Evolutionary conservation across 2,888 invertebrate species (phyloP).

Genomic region (Nemoura dubitans): DNA sequence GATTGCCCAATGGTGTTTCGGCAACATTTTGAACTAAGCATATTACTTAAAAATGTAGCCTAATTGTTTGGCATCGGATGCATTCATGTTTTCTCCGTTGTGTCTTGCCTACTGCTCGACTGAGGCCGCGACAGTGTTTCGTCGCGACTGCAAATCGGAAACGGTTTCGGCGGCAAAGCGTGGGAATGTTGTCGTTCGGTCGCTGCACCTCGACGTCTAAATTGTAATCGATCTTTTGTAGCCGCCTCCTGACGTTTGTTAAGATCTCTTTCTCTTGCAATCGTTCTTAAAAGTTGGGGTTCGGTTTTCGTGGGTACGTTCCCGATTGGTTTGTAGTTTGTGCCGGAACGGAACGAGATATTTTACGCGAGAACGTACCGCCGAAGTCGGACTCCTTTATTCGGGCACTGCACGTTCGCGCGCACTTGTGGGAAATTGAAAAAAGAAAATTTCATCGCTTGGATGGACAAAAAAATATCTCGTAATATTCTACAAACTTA

Average conservation of each 20-base stretch:
- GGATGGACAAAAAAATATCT: conserved; percentile 25
- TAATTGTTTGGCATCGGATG: no score
- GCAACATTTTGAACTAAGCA: no score
- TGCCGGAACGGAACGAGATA: not conserved
- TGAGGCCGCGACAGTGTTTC: no score
- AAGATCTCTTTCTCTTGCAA: conserved; percentile 1
- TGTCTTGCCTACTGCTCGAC: no score
- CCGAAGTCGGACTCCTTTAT: not conserved
- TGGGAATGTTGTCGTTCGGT: not conserved
- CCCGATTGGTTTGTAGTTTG: not conserved
- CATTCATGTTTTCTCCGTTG: no score
- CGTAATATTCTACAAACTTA: not conserved
- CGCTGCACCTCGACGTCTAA: not conserved
- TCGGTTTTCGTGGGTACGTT: not conserved
- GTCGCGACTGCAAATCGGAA: no score
- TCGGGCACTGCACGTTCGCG: not conserved
- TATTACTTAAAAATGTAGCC: no score
- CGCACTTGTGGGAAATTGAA: not conserved
- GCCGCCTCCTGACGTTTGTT: not conserved
- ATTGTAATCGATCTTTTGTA: not conserved
- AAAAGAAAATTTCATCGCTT: conserved; percentile 9
- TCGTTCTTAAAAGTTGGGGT: not conserved
- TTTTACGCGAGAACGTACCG: not conserved
- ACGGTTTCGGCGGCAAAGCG: no score
- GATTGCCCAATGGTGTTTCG: no score